Evolutionary conservation across 37 sponge, comb jelly and placozoan genomes (phyloP).

Genomic region (Ianthella basta): DNA sequence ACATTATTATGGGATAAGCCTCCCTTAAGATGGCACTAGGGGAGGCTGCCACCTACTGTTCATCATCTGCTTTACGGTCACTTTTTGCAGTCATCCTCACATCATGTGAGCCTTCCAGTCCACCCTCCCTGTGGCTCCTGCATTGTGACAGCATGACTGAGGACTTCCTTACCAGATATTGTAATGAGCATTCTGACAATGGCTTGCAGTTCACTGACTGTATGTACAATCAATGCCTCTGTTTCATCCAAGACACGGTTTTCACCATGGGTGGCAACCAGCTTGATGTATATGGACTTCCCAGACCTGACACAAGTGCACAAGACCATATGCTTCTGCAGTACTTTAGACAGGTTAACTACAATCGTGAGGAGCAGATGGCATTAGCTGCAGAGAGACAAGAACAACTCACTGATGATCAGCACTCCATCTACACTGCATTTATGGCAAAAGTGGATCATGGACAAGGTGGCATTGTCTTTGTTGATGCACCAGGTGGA

Average conservation of each 20-base stretch:
- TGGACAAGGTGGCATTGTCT: slow-evolving; percentile 21
- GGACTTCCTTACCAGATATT: slow-evolving; percentile 24
- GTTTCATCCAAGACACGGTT: slow-evolving; percentile 30
- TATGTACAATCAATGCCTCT: slow-evolving; percentile 35
- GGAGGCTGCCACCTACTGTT: slow-evolving; percentile 35
- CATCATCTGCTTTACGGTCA: slow-evolving; percentile 26
- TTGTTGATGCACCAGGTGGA: slow-evolving; percentile 41
- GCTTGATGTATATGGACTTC: not conserved
- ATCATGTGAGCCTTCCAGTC: slow-evolving; percentile 20
- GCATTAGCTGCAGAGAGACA: not conserved
- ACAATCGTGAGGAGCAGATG: too few relatives aligned
- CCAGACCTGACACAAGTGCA: too few relatives aligned
- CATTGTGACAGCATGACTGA: slow-evolving; percentile 49
- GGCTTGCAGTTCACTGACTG: not conserved
- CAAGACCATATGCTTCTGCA: too few relatives aligned
- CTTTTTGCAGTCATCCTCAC: slow-evolving; percentile 50
- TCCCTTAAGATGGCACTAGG: slow-evolving; percentile 33
- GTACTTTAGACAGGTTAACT: too few relatives aligned
- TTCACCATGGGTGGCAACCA: slow-evolving; percentile 17
- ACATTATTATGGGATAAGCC: slow-evolving; percentile 3
- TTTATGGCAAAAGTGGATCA: not conserved
- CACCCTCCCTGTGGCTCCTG: slow-evolving; percentile 8
- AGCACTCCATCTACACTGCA: not conserved
- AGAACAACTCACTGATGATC: not conserved
- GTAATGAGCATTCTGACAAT: not conserved